These are phyloP conservation scores for Cetoscarus ocellatus DNA, from an alignment of 2,797 vertebrate genomes.

Conservation along the genomic window DNA sequence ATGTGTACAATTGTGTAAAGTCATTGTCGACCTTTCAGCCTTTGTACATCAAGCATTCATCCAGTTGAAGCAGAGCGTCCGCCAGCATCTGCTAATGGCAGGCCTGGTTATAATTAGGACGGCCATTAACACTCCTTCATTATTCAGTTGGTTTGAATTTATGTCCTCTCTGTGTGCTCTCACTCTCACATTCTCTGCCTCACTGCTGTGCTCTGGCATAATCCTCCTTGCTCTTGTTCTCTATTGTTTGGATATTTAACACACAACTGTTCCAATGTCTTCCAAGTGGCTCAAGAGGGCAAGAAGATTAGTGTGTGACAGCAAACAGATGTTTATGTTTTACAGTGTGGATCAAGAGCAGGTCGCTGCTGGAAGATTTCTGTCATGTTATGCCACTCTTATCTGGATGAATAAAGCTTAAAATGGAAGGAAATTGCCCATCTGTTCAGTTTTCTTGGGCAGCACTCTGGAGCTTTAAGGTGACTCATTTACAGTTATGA, in stretches of 20 bases:
- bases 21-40: background rate
- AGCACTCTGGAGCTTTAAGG: constrained; percentile 1
- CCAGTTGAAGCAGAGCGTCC: constrained; percentile 50
- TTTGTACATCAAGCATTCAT: constrained; percentile 35
- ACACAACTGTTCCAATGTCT: background rate
- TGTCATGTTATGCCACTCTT: background rate
- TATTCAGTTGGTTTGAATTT: constrained; percentile 80
- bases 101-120: constrained; percentile 82
- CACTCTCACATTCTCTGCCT: constrained; percentile 1
- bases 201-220: background rate
- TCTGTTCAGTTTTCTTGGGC: constrained; percentile 7
- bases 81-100: constrained; percentile 75
- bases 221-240: constrained; percentile 12
- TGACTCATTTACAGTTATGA: constrained; percentile 1
- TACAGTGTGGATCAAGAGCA: constrained; percentile 4
- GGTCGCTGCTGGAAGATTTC: background rate
- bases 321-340: constrained; percentile 26
- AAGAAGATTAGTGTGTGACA: constrained; percentile 4
- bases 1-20: constrained; percentile 8
- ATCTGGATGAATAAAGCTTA: constrained; percentile 1
- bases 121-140: constrained; percentile 82
- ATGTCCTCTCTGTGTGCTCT: constrained; percentile 46
- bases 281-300: background rate
- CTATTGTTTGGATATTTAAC: constrained; percentile 13
- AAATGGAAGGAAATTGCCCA: constrained; percentile 3